Evolutionary conservation across 2,888 invertebrate genomes (phyloP).

Genomic region (Helleia helle): DNA sequence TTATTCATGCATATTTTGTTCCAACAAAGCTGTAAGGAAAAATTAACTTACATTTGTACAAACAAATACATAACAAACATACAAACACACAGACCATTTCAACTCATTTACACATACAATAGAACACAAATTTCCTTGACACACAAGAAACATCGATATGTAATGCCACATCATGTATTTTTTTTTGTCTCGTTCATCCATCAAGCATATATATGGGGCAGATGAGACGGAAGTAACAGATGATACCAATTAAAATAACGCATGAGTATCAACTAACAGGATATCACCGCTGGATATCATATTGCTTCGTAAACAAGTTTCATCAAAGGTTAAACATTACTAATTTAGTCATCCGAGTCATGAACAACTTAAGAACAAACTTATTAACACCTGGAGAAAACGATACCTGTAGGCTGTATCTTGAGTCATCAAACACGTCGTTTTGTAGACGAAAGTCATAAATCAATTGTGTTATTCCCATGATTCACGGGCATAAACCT

Average conservation of each 20-base stretch:
- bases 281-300: background rate
- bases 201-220: background rate
- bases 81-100: too few species aligned
- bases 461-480: too few species aligned
- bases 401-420: background rate
- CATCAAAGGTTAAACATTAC: background rate
- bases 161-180: background rate
- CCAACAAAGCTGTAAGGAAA: background rate
- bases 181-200: background rate
- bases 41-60: constrained; percentile 6
- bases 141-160: background rate
- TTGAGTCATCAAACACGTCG: too few species aligned
- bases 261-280: constrained; percentile 8
- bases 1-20: too few species aligned
- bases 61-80: too few species aligned
- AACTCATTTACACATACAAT: constrained; percentile 10
- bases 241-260: constrained; percentile 1
- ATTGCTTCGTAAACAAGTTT: background rate
- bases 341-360: background rate
- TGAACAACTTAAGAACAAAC: background rate
- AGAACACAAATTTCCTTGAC: constrained; percentile 11
- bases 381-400: background rate
- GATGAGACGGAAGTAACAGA: background rate
- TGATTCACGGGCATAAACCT: too few species aligned
- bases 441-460: too few species aligned